Percentiles rank a stretch among this genome's conserved stretches.
phyloP scores from a whole-genome alignment of 1,140 invertebrate genomes.

The Nasonia vitripennis region DNA sequence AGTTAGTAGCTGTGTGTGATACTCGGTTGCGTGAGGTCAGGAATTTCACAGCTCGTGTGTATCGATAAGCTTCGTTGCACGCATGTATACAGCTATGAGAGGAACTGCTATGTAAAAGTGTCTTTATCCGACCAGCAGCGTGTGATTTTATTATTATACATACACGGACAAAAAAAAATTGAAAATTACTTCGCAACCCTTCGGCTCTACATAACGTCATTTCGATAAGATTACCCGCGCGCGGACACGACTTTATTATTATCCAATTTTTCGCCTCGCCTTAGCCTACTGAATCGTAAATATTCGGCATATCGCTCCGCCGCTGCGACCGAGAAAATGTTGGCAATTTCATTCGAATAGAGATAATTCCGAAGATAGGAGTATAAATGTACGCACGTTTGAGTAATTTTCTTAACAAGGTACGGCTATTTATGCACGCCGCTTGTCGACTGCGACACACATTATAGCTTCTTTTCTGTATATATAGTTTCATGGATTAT shows the following conservation, averaged over 20 bases:
- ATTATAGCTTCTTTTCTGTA: no score
- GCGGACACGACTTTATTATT: conserved; percentile 4
- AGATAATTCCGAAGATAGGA: background rate
- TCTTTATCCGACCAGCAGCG: background rate
- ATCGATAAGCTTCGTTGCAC: no score
- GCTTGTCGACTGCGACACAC: no score
- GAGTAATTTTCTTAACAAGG: background rate
- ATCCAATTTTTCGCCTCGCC: background rate
- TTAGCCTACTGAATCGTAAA: background rate
- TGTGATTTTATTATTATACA: background rate
- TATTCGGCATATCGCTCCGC: background rate
- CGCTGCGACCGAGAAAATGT: background rate
- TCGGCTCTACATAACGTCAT: conserved; percentile 4
- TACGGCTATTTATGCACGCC: no score
- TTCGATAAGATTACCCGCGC: conserved; percentile 1
- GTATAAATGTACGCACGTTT: background rate
- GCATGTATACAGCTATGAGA: background rate
- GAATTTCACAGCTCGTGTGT: background rate
- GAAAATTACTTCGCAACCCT: conserved; percentile 9
- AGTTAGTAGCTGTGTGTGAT: no score
- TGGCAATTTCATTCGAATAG: background rate
- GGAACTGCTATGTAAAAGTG: no score
- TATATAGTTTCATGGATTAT: no score
- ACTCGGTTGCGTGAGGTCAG: background rate
- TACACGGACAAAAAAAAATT: background rate